Conservation (phyloP, 2,113 vertebrate species). For the Laticauda laticaudata region DNA sequence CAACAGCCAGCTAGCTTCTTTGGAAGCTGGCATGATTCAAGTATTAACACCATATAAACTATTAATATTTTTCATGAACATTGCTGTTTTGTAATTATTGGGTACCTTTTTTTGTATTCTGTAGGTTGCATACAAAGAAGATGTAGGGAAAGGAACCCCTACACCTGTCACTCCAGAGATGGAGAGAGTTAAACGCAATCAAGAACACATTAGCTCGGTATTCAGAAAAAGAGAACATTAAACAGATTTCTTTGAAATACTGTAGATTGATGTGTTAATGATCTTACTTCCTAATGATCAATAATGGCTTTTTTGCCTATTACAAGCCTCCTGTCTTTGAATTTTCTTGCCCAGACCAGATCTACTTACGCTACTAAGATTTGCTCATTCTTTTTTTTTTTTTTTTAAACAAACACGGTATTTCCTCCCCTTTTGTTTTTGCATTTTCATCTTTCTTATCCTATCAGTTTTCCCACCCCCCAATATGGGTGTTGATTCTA, state of each 20-base stretch:
- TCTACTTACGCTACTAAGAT: background rate
- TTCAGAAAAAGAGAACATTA: constrained; percentile 21
- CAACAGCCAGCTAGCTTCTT: background rate
- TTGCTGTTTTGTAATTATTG: constrained; percentile 49
- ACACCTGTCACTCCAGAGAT: constrained; percentile 78
- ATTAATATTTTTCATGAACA: background rate
- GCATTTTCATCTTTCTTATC: constrained; percentile 2
- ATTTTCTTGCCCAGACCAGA: background rate
- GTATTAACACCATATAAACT: background rate
- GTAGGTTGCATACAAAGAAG: constrained; percentile 77
- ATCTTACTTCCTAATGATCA: constrained; percentile 32
- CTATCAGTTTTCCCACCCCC: background rate
- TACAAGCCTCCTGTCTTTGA: background rate
- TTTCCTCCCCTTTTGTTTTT: background rate
- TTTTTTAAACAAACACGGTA: background rate
- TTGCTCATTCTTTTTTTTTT: background rate
- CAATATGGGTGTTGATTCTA: background rate
- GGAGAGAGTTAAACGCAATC: constrained; percentile 80
- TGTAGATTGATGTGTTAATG: background rate
- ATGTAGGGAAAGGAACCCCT: constrained; percentile 76
- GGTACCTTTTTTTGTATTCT: constrained; percentile 57
- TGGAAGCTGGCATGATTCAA: constrained; percentile 3
- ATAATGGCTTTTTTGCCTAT: fast-evolving
- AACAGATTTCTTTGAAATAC: background rate
- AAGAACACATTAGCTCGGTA: constrained; percentile 85